Conservation (phyloP, 2,888 invertebrate genomes). For the Drosophila kambysellisi region DNA sequence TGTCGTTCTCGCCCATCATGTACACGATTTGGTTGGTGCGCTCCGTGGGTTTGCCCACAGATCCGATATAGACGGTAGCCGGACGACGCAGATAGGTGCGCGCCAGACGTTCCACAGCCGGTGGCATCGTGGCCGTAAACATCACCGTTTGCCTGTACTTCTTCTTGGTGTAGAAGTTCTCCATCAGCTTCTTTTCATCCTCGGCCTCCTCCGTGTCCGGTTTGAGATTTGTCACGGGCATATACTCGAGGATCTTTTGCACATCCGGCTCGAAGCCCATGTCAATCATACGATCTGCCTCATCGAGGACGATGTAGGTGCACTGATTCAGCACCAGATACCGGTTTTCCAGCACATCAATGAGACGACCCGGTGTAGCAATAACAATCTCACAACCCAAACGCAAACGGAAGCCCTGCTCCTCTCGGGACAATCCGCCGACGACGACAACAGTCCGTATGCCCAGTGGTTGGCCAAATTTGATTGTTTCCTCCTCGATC, state of each 20-base stretch:
- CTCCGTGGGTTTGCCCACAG: slow-evolving; percentile 98
- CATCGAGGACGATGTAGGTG: slow-evolving; percentile 98
- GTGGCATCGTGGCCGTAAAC: slow-evolving; percentile 99
- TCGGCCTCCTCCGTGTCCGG: slow-evolving; percentile 99
- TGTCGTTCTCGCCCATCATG: slow-evolving; percentile 97
- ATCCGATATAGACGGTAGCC: slow-evolving; percentile 98
- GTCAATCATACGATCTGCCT: slow-evolving; percentile 99
- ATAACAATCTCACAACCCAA: slow-evolving; percentile 99
- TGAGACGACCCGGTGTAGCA: slow-evolving; percentile 99
- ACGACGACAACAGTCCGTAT: slow-evolving; percentile 99
- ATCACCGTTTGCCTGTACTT: slow-evolving; percentile 99
- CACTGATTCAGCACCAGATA: slow-evolving; percentile 98
- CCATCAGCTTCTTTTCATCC: slow-evolving; percentile 94
- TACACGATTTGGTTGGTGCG: slow-evolving; percentile 98
- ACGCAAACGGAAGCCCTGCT: slow-evolving; percentile 98
- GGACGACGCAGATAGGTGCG: slow-evolving; percentile 97
- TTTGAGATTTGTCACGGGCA: slow-evolving; percentile 99
- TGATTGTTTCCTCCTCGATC: slow-evolving; percentile 99
- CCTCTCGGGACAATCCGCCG: slow-evolving; percentile 98
- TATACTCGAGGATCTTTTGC: slow-evolving; percentile 98
- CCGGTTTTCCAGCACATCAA: slow-evolving; percentile 98
- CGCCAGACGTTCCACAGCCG: slow-evolving; percentile 98
- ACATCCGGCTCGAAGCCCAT: slow-evolving; percentile 99
- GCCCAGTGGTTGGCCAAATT: slow-evolving; percentile 96
- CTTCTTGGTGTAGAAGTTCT: slow-evolving; percentile 97